Evolutionary conservation across 1,140 invertebrate species (phyloP), one percentile per base, ranked within the genome.

Genomic region (Gerris buenoi): DNA sequence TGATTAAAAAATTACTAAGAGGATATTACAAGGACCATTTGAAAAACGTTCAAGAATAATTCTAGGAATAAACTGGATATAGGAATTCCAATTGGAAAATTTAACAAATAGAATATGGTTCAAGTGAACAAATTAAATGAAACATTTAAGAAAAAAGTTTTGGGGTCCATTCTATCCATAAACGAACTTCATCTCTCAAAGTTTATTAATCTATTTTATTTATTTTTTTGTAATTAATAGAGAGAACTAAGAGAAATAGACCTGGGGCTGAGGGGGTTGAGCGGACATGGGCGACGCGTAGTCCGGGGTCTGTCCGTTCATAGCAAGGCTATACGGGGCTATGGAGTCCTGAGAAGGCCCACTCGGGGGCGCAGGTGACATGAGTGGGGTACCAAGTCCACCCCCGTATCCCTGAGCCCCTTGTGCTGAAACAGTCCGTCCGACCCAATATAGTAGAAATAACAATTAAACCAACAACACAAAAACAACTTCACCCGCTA

Each of bases 321-420:
- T 89, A 33, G 87, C 88, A 83, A 93, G 88, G 68, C 87, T 86
- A 78, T 93, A 93, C 10, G 58, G 58, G 29, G 89, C 89, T 83
- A 93, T 91, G 72, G 88, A 89, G 77, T 93, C 91, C 77, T 92
- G 89, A 77, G 63, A 81, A 77, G 63, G 81, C 33, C 77, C 63
- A 80, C 58, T 81, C 78, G 69, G 88, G 56, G 91, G 90, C 73
- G 91, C 91, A 70, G 91, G 91, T 67, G 90, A 93, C 89, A 95
- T 92, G 88, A 95, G 91, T 59, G 90, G 90, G 72, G 90, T 93
- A 65, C 91, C 88, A 2, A 15, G 10, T 22, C 15, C 23, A n/a
- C 46, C n/a, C 10, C 46, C 46, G 58, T 60, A 60, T 5, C 15
- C 58, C 58, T 22, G 5, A 5, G 58, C 58, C 58, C 58, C 58